Evolutionary conservation across 2,888 invertebrate genomes (phyloP), one percentile per base, ranked within the genome.

Genomic region (Junonia oenone): DNA sequence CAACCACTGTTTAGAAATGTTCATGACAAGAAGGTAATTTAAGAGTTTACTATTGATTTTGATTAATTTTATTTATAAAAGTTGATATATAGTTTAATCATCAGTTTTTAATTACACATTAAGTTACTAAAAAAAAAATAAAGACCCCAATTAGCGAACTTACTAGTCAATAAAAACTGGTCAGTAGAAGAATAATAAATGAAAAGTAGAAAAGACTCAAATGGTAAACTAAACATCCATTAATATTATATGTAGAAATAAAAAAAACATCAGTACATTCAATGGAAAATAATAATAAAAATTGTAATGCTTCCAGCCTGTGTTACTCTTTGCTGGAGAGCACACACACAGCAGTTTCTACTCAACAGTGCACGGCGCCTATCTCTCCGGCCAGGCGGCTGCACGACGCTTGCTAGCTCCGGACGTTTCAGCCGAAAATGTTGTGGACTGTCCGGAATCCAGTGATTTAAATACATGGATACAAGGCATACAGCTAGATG

Each of bases 301-400:
- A n/a, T n/a, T n/a, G n/a, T n/a, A n/a, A n/a, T n/a, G n/a, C n/a
- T 65, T 91, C 63, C 81, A 97, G 97, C 96, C 97, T 66, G 92
- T 93, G 33, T 83, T 97, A 68, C 87, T 96, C 73, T 98, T 98
- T 91, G 98, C 98, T 69, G 98, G 98, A 58, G 98, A 98, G 90
- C 98, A 98, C 72, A 98, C 98, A 40, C 98, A 98, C 90, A 95
- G 95, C 75, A 95, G 93, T 78, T 98, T 97, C 81, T 98, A 98
- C 83, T 98, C 98, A 47, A 98, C 98, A 1, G 97, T 97, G 31
- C 98, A 98, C 78, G 98, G 98, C 46, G 98, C 98, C 33, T 97
- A 96, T 75, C 87, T 98, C 52, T 96, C 96, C 46, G 98, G 98
- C 1, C 92, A 96, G 67, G 93, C 93, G 14, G 96, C 96, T 33